phyloP scores from a whole-genome alignment of 2,888 invertebrate genomes.

The Aromia moschata region DNA sequence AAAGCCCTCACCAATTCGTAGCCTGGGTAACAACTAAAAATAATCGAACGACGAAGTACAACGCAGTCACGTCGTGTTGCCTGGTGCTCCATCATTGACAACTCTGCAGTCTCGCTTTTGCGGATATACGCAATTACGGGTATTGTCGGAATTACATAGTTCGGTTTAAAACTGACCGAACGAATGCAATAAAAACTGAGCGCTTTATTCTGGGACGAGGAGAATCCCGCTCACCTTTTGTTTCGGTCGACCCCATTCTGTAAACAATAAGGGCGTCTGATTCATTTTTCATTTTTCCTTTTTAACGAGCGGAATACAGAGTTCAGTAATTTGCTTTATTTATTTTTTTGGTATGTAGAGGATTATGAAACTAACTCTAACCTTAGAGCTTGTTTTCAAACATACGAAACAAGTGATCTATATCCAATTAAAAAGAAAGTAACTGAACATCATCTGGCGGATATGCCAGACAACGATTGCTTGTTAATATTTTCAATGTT shows the following conservation, averaged over 20 bases:
- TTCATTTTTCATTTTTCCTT: too few relatives aligned
- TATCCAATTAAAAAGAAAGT: too few relatives aligned
- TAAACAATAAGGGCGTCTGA: too few relatives aligned
- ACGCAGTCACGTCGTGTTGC: neutral
- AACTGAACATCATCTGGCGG: too few relatives aligned
- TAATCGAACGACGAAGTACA: conserved; percentile 22
- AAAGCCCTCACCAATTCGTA: conserved; percentile 22
- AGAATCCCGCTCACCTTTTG: too few relatives aligned
- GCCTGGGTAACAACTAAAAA: conserved; percentile 26
- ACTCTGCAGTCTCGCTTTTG: neutral
- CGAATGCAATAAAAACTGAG: neutral
- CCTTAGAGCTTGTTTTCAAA: too few relatives aligned
- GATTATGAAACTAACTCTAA: too few relatives aligned
- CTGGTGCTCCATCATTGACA: neutral
- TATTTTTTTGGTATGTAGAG: too few relatives aligned
- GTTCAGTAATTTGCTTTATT: too few relatives aligned
- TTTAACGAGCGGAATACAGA: neutral
- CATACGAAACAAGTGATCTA: too few relatives aligned
- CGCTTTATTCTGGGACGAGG: neutral
- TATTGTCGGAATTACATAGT: neutral
- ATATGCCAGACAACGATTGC: too few relatives aligned
- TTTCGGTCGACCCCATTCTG: neutral
- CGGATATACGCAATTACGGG: neutral
- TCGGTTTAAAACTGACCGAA: neutral
- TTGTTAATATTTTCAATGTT: too few relatives aligned